Conservation (phyloP, 2,888 invertebrate species). For the Drosophila ustulata region DNA sequence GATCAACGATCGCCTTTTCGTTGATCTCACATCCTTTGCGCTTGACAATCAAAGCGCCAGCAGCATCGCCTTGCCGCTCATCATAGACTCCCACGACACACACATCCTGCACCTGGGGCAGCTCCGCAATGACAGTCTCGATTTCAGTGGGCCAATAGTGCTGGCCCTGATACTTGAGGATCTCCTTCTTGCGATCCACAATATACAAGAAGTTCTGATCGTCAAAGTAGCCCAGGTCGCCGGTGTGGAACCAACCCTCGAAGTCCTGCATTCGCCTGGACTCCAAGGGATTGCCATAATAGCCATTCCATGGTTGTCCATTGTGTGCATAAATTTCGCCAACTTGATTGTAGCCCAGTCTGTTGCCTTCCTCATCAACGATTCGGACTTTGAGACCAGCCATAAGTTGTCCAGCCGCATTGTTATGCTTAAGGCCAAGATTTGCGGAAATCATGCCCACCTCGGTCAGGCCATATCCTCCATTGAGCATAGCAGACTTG, state of each 20-base stretch:
- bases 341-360: background rate
- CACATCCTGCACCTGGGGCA: background rate
- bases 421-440: background rate
- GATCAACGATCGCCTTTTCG: background rate
- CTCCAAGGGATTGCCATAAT: background rate
- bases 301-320: background rate
- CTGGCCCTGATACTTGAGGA: background rate
- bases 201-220: background rate
- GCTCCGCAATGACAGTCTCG: background rate
- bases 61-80: background rate
- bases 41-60: background rate
- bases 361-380: background rate
- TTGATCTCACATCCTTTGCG: background rate
- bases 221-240: background rate
- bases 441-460: background rate
- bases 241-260: background rate
- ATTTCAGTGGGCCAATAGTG: slow-evolving; percentile 1
- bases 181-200: slow-evolving; percentile 3
- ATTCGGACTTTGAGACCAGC: background rate
- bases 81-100: background rate
- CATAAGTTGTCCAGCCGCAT: background rate
- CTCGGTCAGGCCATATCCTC: background rate
- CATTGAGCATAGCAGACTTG: background rate
- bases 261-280: background rate
- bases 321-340: background rate